A percentile compares a stretch with the other conserved stretches of the same genome.
Evolutionary conservation across 2,113 vertebrate species (phyloP).

Genomic region (Oreochromis spilurus): DNA sequence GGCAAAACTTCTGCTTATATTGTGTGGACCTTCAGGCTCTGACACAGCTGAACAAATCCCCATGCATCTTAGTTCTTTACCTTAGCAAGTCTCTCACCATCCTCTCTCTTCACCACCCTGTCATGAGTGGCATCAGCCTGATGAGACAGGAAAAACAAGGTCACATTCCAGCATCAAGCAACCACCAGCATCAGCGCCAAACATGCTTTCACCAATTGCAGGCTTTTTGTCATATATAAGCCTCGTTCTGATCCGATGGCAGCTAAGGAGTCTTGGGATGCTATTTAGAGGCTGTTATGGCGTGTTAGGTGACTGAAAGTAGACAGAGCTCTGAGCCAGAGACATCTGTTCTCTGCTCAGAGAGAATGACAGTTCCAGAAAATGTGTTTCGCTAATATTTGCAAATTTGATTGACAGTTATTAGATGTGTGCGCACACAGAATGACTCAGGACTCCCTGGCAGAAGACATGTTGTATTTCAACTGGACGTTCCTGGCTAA

Average conservation of each 20-base stretch:
- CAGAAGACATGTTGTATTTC: not conserved
- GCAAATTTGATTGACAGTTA: not conserved
- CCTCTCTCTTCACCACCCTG: slow-evolving; percentile 86
- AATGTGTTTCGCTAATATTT: not conserved
- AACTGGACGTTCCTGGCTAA: not conserved
- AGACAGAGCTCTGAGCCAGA: not conserved
- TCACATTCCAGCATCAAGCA: not conserved
- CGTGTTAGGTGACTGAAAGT: not conserved
- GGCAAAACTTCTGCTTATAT: not conserved
- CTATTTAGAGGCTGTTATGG: slow-evolving; percentile 10
- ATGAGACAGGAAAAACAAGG: not conserved
- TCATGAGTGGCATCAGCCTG: slow-evolving; percentile 90
- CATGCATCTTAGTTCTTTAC: slow-evolving; percentile 47
- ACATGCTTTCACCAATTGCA: not conserved
- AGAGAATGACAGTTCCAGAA: not conserved
- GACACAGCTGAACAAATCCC: not conserved
- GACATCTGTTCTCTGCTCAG: not conserved
- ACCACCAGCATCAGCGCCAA: not conserved
- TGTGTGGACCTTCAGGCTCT: not conserved
- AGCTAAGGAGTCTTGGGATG: slow-evolving; percentile 1
- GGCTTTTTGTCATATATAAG: not conserved
- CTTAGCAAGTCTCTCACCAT: slow-evolving; percentile 90
- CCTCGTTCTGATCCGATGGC: not conserved
- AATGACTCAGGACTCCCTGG: not conserved
- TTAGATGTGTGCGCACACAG: not conserved